phyloP scores from a whole-genome alignment of 2,797 vertebrate genomes.

The Anguilla anguilla region DNA sequence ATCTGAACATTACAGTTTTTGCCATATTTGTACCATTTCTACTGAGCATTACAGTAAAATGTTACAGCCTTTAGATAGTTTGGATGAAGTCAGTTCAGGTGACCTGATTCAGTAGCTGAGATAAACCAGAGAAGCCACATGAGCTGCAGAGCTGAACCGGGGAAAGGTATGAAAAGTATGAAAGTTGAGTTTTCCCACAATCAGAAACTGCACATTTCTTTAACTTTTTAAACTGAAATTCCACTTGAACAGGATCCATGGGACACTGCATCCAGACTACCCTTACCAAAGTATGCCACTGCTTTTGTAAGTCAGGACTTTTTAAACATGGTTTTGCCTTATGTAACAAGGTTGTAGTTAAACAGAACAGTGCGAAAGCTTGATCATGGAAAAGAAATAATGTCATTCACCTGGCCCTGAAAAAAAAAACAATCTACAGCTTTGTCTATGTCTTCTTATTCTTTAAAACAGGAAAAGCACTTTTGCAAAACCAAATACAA shows the following conservation, averaged over 20 bases:
- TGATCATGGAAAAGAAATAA: neutral
- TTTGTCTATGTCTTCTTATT: neutral
- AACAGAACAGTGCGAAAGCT: neutral
- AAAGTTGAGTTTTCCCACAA: neutral
- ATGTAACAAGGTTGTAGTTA: neutral
- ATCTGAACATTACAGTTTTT: neutral
- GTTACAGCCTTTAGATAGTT: neutral
- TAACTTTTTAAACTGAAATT: neutral
- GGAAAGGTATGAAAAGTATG: neutral
- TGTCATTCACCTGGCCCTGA: neutral
- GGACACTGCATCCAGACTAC: neutral
- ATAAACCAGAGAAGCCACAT: neutral
- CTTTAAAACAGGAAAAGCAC: neutral
- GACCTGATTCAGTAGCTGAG: neutral
- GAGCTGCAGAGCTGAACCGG: neutral
- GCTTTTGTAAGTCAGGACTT: conserved; percentile 23
- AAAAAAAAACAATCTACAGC: neutral
- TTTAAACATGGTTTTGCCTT: neutral
- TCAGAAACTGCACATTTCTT: neutral
- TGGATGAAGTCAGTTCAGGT: neutral
- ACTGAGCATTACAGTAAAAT: too few relatives aligned
- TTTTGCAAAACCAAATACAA: neutral
- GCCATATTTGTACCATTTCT: neutral
- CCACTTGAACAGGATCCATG: neutral
- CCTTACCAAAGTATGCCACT: conserved; percentile 10